phyloP scores from a whole-genome alignment of 1,140 invertebrate genomes.

The Thaumetopoea pityocampa region DNA sequence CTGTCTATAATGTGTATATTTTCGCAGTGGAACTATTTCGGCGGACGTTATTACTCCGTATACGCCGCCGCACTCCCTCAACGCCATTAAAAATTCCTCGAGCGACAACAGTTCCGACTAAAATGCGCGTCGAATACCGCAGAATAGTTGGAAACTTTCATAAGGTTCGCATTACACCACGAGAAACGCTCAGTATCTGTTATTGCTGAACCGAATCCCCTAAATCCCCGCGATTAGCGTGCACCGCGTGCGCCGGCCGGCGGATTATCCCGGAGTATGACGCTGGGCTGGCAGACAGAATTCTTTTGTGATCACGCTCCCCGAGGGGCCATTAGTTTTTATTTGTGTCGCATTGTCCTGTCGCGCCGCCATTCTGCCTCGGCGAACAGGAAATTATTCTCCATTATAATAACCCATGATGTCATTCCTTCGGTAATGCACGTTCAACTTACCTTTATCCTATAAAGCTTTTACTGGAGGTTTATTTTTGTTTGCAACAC shows the following conservation, averaged over 20 bases:
- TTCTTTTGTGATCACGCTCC: conserved; percentile 52
- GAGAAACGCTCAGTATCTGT: conserved; percentile 36
- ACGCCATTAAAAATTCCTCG: conserved; percentile 10
- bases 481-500: conserved; percentile 36
- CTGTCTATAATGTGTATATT: too few species aligned
- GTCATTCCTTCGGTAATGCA: conserved; percentile 39
- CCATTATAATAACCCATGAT: conserved; percentile 52
- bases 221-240: conserved; percentile 60
- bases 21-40: too few species aligned
- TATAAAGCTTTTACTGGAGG: conserved; percentile 29
- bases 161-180: conserved; percentile 26
- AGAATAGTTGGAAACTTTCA: conserved; percentile 29
- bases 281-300: conserved; percentile 32
- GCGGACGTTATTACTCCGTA: too few species aligned
- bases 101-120: conserved; percentile 2
- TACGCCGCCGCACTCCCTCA: too few species aligned
- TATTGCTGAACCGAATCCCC: conserved; percentile 55
- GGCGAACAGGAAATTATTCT: conserved; percentile 56
- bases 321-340: conserved; percentile 56
- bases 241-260: conserved; percentile 39
- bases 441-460: conserved; percentile 31
- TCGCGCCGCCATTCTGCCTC: conserved; percentile 28
- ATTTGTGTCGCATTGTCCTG: conserved; percentile 52
- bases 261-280: conserved; percentile 60
- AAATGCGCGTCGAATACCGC: conserved; percentile 10